These are phyloP conservation scores for Steinernema khuongi DNA, from an alignment of 1,140 invertebrate genomes.

Conservation along the genomic window DNA sequence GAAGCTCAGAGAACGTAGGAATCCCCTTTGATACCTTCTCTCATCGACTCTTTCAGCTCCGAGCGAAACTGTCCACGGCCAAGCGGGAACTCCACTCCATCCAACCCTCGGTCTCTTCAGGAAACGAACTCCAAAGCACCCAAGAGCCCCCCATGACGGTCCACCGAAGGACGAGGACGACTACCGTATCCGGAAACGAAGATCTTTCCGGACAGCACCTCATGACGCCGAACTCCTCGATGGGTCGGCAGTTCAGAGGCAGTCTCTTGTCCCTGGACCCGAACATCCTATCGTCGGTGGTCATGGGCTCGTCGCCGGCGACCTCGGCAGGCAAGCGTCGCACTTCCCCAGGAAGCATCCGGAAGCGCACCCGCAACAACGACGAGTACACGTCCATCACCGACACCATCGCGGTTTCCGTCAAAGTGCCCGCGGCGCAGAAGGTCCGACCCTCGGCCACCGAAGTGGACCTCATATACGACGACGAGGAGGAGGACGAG, in stretches of 20 bases:
- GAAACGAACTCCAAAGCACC: neutral
- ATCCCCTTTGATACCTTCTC: neutral
- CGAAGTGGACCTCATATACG: constrained; percentile 14
- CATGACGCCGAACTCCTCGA: neutral
- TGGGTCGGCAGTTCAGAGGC: neutral
- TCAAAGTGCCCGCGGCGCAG: neutral
- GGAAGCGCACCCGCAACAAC: neutral
- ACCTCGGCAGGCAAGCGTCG: neutral
- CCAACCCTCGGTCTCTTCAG: neutral
- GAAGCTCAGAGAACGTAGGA: neutral
- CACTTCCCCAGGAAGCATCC: neutral
- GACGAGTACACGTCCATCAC: neutral
- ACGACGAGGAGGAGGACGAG: constrained; percentile 10
- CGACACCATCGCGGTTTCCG: neutral
- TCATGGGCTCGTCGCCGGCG: neutral
- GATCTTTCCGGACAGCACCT: neutral
- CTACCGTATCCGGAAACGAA: neutral
- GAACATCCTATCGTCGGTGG: neutral
- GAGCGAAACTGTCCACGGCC: neutral
- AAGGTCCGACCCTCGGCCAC: neutral
- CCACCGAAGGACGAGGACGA: neutral
- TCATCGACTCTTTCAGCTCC: too few relatives aligned
- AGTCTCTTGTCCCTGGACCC: neutral
- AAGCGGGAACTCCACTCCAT: neutral
- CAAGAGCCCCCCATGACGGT: neutral